Percentiles rank a stretch among this genome's conserved stretches.
Conservation (phyloP, 2,888 invertebrate genomes). For the Chrysolina haemoptera region DNA sequence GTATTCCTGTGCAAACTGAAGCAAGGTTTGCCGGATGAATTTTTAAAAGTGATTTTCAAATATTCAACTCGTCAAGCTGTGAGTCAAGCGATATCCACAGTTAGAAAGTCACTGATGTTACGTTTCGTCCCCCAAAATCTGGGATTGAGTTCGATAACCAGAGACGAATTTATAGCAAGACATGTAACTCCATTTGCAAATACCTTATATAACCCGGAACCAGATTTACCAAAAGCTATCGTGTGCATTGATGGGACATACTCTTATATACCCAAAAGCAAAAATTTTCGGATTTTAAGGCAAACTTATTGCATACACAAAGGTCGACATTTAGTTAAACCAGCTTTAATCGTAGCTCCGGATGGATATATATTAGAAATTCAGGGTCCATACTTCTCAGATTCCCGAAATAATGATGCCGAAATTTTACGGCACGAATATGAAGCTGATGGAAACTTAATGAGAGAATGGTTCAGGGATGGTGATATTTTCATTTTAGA, state of each 20-base stretch:
- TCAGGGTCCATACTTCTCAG: not conserved
- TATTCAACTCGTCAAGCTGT: not conserved
- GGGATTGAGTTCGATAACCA: not conserved
- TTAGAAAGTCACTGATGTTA: not conserved
- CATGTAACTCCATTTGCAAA: no score
- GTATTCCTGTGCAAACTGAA: not conserved
- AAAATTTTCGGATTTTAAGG: not conserved
- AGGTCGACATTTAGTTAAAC: not conserved
- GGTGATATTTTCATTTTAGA: not conserved
- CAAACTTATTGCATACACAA: not conserved
- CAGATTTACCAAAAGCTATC: not conserved
- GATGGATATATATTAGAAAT: not conserved
- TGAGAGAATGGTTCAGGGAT: not conserved
- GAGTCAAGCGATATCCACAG: no score
- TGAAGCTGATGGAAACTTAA: no score
- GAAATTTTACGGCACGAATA: no score
- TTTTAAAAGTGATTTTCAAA: not conserved
- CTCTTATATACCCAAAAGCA: not conserved
- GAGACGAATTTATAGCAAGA: no score
- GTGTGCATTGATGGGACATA: not conserved
- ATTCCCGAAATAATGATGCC: no score
- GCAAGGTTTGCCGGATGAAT: not conserved
- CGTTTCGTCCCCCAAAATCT: not conserved
- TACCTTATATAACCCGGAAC: not conserved
- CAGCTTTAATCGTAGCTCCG: no score